Evolutionary conservation across 2,888 invertebrate genomes (phyloP), one percentile per base, ranked within the genome.

Genomic region (Mythimna loreyi): DNA sequence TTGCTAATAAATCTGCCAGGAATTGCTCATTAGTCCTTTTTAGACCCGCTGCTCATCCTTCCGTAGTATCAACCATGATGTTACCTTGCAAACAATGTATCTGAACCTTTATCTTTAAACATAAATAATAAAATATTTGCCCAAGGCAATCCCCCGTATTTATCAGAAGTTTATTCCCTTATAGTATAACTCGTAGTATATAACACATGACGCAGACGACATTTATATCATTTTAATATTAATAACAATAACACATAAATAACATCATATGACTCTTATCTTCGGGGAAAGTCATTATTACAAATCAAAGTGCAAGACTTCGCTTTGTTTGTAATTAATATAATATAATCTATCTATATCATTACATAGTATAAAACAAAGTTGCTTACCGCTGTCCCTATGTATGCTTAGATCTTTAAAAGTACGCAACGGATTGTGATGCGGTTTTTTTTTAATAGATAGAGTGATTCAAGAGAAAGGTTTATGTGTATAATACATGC

Each of bases 181-280:
- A 16, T 49, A 53, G 21, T 61, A 64, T 49, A 13, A 57, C 7
- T 3, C 28, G 13, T 16, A 49, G 8, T 58, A 28, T 36, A 55
- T 16, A 40, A 67, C 71, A 62, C 47, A 81, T 58, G 52, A 70
- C 59, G 49, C n/a, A 16, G 3, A 19, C 53, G 67, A 47, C 57
- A 57, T 53, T 36, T 19, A 25, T 43, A 50, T 49, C n/a, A 50
- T 50, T 21, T 19, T 11, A 19, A 40, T 57, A 68, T 21, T 71
- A 57, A 72, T 57, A 62, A 69, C 66, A 78, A 81, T 50, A 81
- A 80, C 66, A 69, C 50, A 76, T 73, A 56, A 76, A 73, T 56
- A 78, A 74, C 63, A 74, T 83, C 81, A 83, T 72, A 68, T 70
- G 79, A 75, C 63, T 61, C 1, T 64, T 83, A 83, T 81, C 84